Conservation (phyloP, 2,113 vertebrate species). For the Dermatemys mawii region DNA sequence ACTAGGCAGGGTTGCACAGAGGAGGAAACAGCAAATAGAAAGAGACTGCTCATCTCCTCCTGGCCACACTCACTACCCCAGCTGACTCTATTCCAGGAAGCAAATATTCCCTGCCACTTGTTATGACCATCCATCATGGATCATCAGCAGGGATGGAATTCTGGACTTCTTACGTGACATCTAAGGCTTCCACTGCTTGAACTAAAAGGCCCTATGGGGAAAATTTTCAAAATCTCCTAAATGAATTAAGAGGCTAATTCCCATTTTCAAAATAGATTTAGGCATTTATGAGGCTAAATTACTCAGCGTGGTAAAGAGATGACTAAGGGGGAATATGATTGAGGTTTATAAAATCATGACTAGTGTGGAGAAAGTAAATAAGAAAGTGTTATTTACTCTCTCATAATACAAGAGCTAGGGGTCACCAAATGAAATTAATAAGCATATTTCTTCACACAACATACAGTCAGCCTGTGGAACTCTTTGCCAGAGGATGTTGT, state of each 20-base stretch:
- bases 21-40: neutral
- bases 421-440: too few species aligned
- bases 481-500: too few species aligned
- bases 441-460: too few species aligned
- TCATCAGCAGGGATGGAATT: neutral
- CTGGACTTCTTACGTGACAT: neutral
- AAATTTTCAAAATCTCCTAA: neutral
- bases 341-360: too few species aligned
- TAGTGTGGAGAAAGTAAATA: too few species aligned
- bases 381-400: too few species aligned
- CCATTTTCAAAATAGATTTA: neutral
- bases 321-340: too few species aligned
- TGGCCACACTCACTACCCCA: neutral
- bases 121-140: neutral
- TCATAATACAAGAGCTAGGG: too few species aligned
- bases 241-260: neutral
- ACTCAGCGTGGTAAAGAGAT: neutral
- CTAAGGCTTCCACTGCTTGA: neutral
- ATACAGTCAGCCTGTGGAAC: too few species aligned
- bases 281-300: neutral
- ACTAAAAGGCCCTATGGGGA: neutral
- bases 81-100: neutral
- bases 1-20: neutral
- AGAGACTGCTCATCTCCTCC: neutral
- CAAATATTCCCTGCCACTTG: accelerated